Evolutionary conservation across 2,797 vertebrate genomes (phyloP), one percentile per base, ranked within the genome.

Genomic region (Oryzias sinensis): DNA sequence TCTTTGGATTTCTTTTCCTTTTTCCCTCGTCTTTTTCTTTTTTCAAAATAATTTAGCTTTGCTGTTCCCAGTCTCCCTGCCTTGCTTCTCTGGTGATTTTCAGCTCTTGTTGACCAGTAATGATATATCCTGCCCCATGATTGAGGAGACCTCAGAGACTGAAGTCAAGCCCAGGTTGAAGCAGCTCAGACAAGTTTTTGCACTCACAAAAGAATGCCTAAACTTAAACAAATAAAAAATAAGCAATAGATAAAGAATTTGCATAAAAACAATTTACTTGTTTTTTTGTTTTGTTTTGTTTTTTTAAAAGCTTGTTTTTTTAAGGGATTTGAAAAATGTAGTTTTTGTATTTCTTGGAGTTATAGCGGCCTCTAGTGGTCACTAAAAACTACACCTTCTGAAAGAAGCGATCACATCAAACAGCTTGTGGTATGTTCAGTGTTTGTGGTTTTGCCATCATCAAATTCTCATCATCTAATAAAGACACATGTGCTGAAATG

Each of bases 331-430:
- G 50, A 62, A 24, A 17, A 24, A 0, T 14, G 14, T 7, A 22
- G n/a, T 16, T 37, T 24, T 43, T 8, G 18, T 33, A 14, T 68
- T 77, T 52, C n/a, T 40, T 50, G 51, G 65, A 64, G 65, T 59
- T 60, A 29, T 18, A 72, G 79, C 20, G 68, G 74, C 79, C 88
- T 88, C 89, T 83, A 77, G 88, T 82, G 89, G 81, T 24, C 13
- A 1, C 5, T 49, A 14, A 2, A 20, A 7, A 33, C 15, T 53
- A 54, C 56, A 40, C 16, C 41, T 29, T 62, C 17, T 48, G 53
- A 18, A n/a, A 43, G 15, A 14, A 37, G 20, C 25, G 9, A 43
- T 53, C 33, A 57, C 42, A 44, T 40, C 7, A 49, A 69, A 68
- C 22, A 0, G 17, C 45, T 55, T 22, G 8, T 7, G 22, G 55